Evolutionary conservation across 2,113 vertebrate genomes (phyloP).

Genomic region (Antennarius striatus): DNA sequence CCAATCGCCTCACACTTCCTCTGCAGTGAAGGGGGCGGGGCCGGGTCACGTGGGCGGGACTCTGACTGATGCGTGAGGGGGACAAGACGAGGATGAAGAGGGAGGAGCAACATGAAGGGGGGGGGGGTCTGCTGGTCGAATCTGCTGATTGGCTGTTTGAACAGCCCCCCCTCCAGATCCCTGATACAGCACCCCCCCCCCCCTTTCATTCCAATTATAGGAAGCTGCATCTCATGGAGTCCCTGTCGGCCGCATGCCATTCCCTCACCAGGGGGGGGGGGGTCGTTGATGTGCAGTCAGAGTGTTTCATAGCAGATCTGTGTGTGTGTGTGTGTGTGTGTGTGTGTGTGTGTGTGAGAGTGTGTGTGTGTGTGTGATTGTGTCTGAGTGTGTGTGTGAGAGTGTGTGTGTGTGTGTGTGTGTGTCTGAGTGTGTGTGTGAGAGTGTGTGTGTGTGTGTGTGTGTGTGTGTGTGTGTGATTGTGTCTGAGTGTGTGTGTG

Average conservation of each 20-base stretch:
- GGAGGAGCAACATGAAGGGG: slow-evolving; percentile 26
- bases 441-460: slow-evolving; percentile 18
- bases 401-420: slow-evolving; percentile 28
- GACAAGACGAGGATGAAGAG: slow-evolving; percentile 52
- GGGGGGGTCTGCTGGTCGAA: slow-evolving; percentile 58
- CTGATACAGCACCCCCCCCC: slow-evolving; percentile 66
- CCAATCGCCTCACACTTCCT: too few relatives aligned
- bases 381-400: too few relatives aligned
- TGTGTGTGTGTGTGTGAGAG: slow-evolving; percentile 9
- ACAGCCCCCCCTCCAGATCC: slow-evolving; percentile 55
- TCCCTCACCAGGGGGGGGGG: slow-evolving; percentile 45
- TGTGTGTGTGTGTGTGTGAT: slow-evolving; percentile 27
- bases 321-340: slow-evolving; percentile 14
- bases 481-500: slow-evolving; percentile 52
- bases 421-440: too few relatives aligned
- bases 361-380: slow-evolving; percentile 50
- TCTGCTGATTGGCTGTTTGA: slow-evolving; percentile 61
- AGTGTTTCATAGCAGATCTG: slow-evolving; percentile 69
- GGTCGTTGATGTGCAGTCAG: slow-evolving; percentile 75
- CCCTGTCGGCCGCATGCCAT: slow-evolving; percentile 66
- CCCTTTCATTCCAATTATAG: slow-evolving; percentile 70
- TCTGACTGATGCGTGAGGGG: slow-evolving; percentile 9
- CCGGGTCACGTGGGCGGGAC: too few relatives aligned
- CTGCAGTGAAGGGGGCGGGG: too few relatives aligned
- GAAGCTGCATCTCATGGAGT: slow-evolving; percentile 63